Base-by-base conservation (phyloP, 2,888 invertebrate species). In the Acheta domesticus region DNA sequence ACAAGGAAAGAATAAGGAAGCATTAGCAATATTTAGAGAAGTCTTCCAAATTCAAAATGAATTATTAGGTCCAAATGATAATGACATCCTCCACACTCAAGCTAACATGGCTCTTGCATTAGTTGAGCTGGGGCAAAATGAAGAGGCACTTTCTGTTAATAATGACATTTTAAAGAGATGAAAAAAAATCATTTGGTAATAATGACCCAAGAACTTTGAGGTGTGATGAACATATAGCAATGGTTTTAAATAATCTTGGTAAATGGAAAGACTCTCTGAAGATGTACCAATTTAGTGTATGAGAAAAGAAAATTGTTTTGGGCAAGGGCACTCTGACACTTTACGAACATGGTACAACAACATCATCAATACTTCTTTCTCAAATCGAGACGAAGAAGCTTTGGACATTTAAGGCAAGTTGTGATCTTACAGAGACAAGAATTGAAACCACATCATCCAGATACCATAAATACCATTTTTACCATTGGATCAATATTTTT, bases 221-320 rank as follows among this genome's bases (percentile, higher is more conserved):
- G 20, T 49, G 79, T 76, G 36, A 50, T 73, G 20, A 74, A 79
- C 48, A 80, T 77, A 83, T 82, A 77, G 83, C 83, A 16, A 48
- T 81, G 74, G 80, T 82, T 62, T 77, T 83, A 36, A 49, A 14
- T 21, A 79, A 75, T 16, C 81, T 81, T 79, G 81, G 79, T 36
- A 83, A 80, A 75, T 79, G 50, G 50, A 79, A 83, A 76, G 83
- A 83, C n/a, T 77, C 83, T 3, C 79, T 83, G 48, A 76, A 80
- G 74, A 81, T 83, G n/a, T 80, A 78, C 78, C 78, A 50, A 79
- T 16, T 77, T 73, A 19, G 78, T 82, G 3, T 77, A 23, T 20
- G 77, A 23, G 48, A 77, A 77, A 48, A 77, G 48, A 77, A 77
- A 77, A 77, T 48, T 4, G 36, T 77, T 20, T 48, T 77, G 36